Evolutionary conservation across 2,113 vertebrate genomes (phyloP).

Genomic region (Myanophis thanlyinensis): DNA sequence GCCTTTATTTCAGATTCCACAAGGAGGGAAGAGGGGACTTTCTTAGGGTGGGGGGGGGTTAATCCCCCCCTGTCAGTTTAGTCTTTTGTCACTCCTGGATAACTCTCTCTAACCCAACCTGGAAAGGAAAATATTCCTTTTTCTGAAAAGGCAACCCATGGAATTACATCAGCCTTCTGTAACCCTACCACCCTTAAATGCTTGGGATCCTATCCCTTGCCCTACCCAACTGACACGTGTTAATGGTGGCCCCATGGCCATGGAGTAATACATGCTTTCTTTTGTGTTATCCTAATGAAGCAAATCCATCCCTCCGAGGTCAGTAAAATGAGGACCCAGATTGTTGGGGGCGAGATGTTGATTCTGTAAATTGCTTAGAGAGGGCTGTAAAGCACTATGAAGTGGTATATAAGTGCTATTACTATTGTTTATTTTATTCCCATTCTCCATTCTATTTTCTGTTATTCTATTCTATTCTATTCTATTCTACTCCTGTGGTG

Average conservation of each 20-base stretch:
- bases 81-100: conserved; percentile 55
- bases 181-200: not conserved
- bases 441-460: fast-evolving
- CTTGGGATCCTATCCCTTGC: not conserved
- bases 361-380: too few species aligned
- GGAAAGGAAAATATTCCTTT: not conserved
- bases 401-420: too few species aligned
- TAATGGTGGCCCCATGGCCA: conserved; percentile 30
- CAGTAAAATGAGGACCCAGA: too few species aligned
- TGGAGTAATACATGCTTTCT: conserved; percentile 53
- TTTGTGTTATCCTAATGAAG: conserved; percentile 24
- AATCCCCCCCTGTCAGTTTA: conserved; percentile 76
- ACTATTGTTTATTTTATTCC: too few species aligned
- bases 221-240: not conserved
- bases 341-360: too few species aligned
- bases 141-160: not conserved
- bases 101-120: not conserved
- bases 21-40: conserved; percentile 66
- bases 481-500: too few species aligned
- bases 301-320: too few species aligned
- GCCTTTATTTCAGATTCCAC: conserved; percentile 77
- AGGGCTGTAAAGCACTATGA: too few species aligned
- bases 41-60: conserved; percentile 16
- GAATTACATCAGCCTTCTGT: not conserved
- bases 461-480: too few species aligned